Base-by-base conservation (phyloP, 2,113 vertebrate species). In the Pelobates fuscus region DNA sequence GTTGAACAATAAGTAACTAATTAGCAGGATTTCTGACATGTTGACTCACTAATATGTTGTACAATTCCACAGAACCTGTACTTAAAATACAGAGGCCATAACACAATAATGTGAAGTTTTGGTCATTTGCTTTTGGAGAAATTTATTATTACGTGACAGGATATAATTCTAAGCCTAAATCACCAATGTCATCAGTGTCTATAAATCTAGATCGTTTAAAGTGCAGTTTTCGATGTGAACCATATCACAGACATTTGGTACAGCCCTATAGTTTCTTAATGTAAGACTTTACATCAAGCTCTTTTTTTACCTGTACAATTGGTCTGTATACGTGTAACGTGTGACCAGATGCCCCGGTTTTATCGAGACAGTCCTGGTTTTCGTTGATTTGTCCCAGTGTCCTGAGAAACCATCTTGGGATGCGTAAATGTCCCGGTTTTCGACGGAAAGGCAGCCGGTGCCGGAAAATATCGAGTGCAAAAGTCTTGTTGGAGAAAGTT, bases 1-100 rank as follows among this genome's bases (percentile, higher is more conserved):
- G 4, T 17, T 70, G 68, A 60, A 59, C 26, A 29, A 61, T 49
- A 49, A 21, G 57, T 30, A 62, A 18, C 44, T 49, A 49, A 46
- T 71, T 29, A 52, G 24, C 43, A 30, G 57, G 37, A 49, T 44
- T 57, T 44, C 0, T 32, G 44, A 46, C 4, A 61, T 49, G 43
- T 14, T 71, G 57, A 61, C 23, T 71, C 57, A 71, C 8, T 23
- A 23, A 44, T 54, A 44, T 15, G 46, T n/a, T 55, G 44, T 18
- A 20, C 52, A 25, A 49, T 30, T 49, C 43, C 14, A 27, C 26
- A 62, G 49, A 71, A 10, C 69, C 41, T 29, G 58, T 62, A 32
- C 59, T 70, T 70, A 70, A 70, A 26, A 59, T 1, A 8, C 18
- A 59, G 43, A 41, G 69, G 58, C 61, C 43, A 62, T 61, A 24